Evolutionary conservation across 2,797 vertebrate species (phyloP).

Genomic region (Notamacropus eugenii): DNA sequence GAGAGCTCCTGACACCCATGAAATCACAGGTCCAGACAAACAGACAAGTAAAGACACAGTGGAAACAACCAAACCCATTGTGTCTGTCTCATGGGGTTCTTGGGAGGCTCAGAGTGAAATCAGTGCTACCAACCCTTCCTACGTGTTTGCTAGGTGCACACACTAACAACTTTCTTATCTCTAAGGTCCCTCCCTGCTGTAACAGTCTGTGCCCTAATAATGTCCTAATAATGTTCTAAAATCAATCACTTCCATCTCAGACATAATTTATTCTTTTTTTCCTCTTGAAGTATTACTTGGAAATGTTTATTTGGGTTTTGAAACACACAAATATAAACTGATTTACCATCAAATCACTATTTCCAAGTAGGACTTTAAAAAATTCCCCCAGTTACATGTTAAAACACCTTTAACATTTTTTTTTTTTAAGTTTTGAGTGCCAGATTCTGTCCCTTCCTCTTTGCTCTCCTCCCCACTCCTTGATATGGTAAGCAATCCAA

Average conservation of each 20-base stretch:
- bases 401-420: neutral
- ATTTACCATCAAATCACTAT: neutral
- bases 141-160: neutral
- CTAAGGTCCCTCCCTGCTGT: neutral
- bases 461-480: neutral
- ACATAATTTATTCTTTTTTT: neutral
- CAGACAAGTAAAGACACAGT: neutral
- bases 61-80: neutral
- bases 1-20: neutral
- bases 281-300: neutral
- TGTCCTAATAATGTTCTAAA: neutral
- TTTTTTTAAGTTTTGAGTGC: neutral
- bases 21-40: neutral
- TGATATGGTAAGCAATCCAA: neutral
- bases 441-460: neutral
- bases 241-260: neutral
- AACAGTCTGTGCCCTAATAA: neutral
- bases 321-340: neutral
- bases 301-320: neutral
- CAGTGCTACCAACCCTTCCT: neutral
- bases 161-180: too few species aligned
- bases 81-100: neutral
- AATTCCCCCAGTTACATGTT: neutral
- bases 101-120: neutral
- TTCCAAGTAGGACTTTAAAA: neutral